Base-by-base conservation (phyloP, 1,140 invertebrate genomes). In the Mylabris phalerata region DNA sequence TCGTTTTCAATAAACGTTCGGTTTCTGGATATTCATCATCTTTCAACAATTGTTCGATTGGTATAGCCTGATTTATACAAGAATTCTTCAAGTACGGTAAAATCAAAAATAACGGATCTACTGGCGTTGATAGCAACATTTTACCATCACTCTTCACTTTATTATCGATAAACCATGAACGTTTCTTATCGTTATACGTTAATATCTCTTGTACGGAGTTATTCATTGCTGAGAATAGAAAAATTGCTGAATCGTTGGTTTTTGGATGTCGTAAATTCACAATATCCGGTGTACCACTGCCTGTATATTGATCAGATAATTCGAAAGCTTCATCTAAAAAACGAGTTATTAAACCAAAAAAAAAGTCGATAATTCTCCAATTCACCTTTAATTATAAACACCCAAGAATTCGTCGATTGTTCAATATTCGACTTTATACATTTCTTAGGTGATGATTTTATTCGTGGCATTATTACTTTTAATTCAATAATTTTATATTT, bases 101-200 rank as follows among this genome's bases (percentile, higher is more conserved):
- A 9, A 82, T 82, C 82, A 68, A 56, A 74, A 75, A 87, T 52
- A 88, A 78, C 32, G 86, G 82, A 76, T 90, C 86, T 42, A 89
- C 75, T 2, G 85, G 84, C 40, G 85, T 85, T 9, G 83, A 83
- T 41, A 89, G 74, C 56, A 86, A 79, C 65, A 87, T 78, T 68
- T 82, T 86, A 25, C 87, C 87, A 77, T 89, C 85, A 45, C 85
- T 87, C 72, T 85, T 87, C 0, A 89, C 84, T 66, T 80, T 79
- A 52, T 85, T 80, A 66, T 84, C 79, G 27, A 88, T 80, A 56
- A 88, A 81, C 85, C 85, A 88, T 11, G 84, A 86, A 55, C 84
- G 78, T 59, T 82, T 80, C 24, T 78, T 80, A 67, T 87, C 84
- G 38, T 78, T 77, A 61, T 85, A 88, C 41, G 84, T 84, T 45